Evolutionary conservation across 92 coral and sea anemone genomes (phyloP).

Genomic region (Actinostola sp.): DNA sequence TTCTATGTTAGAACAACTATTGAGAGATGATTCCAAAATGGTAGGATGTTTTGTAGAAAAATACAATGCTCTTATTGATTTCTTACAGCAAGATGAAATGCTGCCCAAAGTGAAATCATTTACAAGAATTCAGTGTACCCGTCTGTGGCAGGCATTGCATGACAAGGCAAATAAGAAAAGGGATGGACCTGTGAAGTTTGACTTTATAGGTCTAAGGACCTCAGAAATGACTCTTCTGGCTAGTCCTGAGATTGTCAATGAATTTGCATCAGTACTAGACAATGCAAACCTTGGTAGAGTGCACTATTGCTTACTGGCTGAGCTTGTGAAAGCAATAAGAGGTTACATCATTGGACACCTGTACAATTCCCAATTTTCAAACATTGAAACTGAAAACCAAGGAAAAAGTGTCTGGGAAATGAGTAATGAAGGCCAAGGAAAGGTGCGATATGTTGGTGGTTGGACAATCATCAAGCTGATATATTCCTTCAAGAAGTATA

Average conservation of each 20-base stretch:
- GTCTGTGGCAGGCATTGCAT: no score
- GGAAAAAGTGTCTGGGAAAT: conserved; percentile 17
- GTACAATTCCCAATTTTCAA: neutral
- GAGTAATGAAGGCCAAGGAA: conserved; percentile 35
- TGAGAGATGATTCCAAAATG: neutral
- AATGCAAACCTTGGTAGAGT: no score
- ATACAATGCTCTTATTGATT: neutral
- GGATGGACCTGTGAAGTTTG: no score
- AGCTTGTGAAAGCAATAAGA: neutral
- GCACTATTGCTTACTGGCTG: no score
- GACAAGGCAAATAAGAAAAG: no score
- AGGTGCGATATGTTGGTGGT: conserved; percentile 49
- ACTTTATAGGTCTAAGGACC: no score
- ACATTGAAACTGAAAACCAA: neutral
- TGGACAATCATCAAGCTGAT: conserved; percentile 41
- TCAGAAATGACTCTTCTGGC: no score
- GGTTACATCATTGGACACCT: neutral
- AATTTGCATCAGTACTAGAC: no score
- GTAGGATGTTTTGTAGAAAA: neutral
- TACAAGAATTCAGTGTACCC: no score
- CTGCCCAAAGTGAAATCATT: no score
- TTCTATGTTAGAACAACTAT: neutral
- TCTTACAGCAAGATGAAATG: neutral
- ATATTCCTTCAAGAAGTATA: conserved; percentile 28
- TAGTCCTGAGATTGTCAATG: no score